Base-by-base conservation (phyloP, 2,113 vertebrate genomes). In the Picathartes gymnocephalus region DNA sequence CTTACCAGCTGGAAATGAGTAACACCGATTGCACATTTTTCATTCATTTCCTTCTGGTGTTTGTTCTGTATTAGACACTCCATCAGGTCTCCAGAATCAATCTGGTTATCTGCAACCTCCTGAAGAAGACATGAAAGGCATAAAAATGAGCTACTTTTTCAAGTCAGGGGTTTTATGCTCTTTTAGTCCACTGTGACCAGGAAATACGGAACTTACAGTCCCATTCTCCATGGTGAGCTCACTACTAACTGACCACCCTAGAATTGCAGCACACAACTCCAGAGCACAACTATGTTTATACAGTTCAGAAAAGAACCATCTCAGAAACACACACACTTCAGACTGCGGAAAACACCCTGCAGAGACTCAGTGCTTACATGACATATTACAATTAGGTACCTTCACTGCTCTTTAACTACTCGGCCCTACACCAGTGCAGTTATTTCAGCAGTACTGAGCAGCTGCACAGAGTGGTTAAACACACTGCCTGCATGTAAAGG, bases 1-100 rank as follows among this genome's bases (percentile, higher is more conserved):
- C 99, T 98, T 96, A 99, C 99, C 98, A 99, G 98, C 94, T 99
- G 99, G 97, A 99, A 99, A 96, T 99, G 99, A 25, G 99, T 99
- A 71, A 99, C 99, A n/a, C 99, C 99, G 0, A 99, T 98, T 5
- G 97, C 91, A 48, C 99, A 99, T 95, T 99, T 99, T 80, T 99
- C 99, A 57, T 99, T 99, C 99, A 99, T 99, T 93, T 99, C 99
- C 95, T 99, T 99, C 98, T 99, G 99, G 95, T 99, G 99, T 91
- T 99, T 99, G 93, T 99, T 99, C 97, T 99, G 99, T 84, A 99
- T 98, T 76, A 99, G 97, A 91, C 99, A 99, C 93, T 99, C 99
- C 99, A 99, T 99, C 94, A 99, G 98, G 84, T 99, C 99, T 15
- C 99, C 99, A 4, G 99, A 99, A 90, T 99, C 99, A 25, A 99